Conservation (phyloP, 2,797 vertebrate species). For the Amphiprion clarkii region DNA sequence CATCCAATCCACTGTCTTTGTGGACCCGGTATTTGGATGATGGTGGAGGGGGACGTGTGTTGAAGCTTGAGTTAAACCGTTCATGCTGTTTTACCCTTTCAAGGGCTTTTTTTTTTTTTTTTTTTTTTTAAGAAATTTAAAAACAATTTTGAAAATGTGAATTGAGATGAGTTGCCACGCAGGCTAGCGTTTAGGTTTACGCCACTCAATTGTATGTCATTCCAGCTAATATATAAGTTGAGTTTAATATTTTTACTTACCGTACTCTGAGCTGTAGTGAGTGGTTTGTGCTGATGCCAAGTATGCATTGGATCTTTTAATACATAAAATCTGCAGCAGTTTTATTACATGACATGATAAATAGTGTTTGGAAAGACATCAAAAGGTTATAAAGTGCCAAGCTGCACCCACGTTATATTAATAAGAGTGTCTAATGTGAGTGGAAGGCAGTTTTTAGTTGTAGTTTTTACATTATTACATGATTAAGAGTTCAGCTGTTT, state of each 20-base stretch:
- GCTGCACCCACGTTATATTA: constrained; percentile 18
- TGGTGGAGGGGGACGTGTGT: constrained; percentile 14
- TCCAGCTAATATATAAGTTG: no score
- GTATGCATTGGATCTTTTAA: not conserved
- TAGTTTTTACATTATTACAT: constrained; percentile 17
- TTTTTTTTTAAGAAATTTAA: constrained; percentile 62
- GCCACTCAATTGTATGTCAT: constrained; percentile 22
- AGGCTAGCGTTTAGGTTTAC: constrained; percentile 21
- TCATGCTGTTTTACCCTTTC: constrained; percentile 54
- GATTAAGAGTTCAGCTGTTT: not conserved
- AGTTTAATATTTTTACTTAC: constrained; percentile 16
- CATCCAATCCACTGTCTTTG: constrained; percentile 30
- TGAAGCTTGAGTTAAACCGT: constrained; percentile 44
- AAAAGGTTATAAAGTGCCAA: constrained; percentile 32
- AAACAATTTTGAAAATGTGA: constrained; percentile 50
- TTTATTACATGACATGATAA: not conserved
- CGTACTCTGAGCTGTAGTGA: constrained; percentile 21
- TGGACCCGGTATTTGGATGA: constrained; percentile 26
- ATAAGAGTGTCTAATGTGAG: constrained; percentile 3
- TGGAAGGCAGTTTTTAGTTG: not conserved
- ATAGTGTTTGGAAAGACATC: not conserved
- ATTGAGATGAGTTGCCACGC: not conserved
- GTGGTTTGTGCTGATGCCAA: not conserved
- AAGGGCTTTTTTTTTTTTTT: constrained; percentile 74
- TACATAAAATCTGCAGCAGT: not conserved